Percentiles rank a stretch among this genome's conserved stretches.
Conservation (phyloP, 2,797 vertebrate genomes). For the Craterocephalus amniculus region DNA sequence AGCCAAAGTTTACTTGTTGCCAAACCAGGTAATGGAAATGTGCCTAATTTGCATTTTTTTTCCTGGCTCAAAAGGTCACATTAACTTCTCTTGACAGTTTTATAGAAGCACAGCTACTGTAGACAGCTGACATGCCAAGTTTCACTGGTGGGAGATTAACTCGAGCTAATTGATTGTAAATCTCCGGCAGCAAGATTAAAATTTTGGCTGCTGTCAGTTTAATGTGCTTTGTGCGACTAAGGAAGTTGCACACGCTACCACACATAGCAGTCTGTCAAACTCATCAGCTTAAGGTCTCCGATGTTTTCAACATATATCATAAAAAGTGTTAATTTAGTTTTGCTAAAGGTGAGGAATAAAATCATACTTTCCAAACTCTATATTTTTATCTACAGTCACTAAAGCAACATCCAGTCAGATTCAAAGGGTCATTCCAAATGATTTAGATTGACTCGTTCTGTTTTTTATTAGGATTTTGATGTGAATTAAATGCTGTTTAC, state of each 20-base stretch:
- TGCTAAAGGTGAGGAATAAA: not conserved
- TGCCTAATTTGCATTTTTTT: not conserved
- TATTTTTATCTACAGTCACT: not conserved
- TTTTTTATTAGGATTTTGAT: slow-evolving; percentile 19
- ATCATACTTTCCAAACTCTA: not conserved
- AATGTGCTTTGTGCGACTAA: slow-evolving; percentile 4
- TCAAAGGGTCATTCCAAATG: slow-evolving; percentile 7
- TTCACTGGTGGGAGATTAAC: slow-evolving; percentile 14
- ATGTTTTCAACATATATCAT: not conserved
- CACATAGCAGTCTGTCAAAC: slow-evolving; percentile 14
- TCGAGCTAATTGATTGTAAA: slow-evolving; percentile 32
- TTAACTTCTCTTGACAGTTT: slow-evolving; percentile 8
- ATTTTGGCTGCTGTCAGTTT: slow-evolving; percentile 11
- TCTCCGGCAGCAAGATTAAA: slow-evolving; percentile 28
- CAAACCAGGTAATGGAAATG: not conserved
- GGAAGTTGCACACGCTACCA: not conserved
- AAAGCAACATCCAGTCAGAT: slow-evolving; percentile 11
- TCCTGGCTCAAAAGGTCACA: not conserved
- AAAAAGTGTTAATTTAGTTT: not conserved
- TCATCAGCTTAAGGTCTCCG: slow-evolving; percentile 3
- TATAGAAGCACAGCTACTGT: slow-evolving; percentile 6
- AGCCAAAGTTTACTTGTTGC: not conserved
- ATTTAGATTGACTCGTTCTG: not conserved
- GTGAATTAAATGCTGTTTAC: slow-evolving; percentile 3
- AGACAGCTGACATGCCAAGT: slow-evolving; percentile 6